A percentile compares a stretch with the other conserved stretches of the same genome.
These are phyloP conservation scores for Anthopleura sola DNA, from an alignment of 64 coral and sea anemone genomes.

Conservation along the genomic window DNA sequence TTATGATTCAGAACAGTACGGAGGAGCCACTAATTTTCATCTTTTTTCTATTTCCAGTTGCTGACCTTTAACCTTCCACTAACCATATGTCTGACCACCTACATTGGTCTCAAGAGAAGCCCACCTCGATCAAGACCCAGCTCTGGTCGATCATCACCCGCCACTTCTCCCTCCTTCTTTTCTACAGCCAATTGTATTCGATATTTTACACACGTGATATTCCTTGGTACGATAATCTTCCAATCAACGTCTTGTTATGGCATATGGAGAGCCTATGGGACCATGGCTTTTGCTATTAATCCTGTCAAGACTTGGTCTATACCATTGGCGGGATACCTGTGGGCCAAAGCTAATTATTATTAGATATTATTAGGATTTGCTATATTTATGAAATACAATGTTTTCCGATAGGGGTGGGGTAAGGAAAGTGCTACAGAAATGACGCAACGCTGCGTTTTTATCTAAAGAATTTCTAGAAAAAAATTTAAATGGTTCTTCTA, in stretches of 20 bases:
- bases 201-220: slow-evolving; percentile 50
- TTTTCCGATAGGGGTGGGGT: not conserved
- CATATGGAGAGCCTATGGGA: slow-evolving; percentile 61
- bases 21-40: not conserved
- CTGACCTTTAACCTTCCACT: slow-evolving; percentile 42
- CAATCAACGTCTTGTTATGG: slow-evolving; percentile 63
- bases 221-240: slow-evolving; percentile 44
- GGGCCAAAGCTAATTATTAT: slow-evolving; percentile 10
- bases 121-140: not conserved
- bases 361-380: not conserved
- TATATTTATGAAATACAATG: not conserved
- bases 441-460: too few species aligned
- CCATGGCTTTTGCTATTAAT: slow-evolving; percentile 52
- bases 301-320: slow-evolving; percentile 83
- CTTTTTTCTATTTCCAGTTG: slow-evolving; percentile 23
- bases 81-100: slow-evolving; percentile 38
- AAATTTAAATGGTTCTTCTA: too few species aligned
- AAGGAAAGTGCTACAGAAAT: too few species aligned
- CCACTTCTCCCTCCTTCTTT: slow-evolving; percentile 14
- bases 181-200: slow-evolving; percentile 25
- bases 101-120: not conserved
- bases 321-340: slow-evolving; percentile 47
- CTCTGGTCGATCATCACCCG: not conserved
- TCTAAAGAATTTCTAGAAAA: too few species aligned
- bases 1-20: too few species aligned